Conservation (phyloP, 2,797 vertebrate genomes). For the Pangasius larnaudii region DNA sequence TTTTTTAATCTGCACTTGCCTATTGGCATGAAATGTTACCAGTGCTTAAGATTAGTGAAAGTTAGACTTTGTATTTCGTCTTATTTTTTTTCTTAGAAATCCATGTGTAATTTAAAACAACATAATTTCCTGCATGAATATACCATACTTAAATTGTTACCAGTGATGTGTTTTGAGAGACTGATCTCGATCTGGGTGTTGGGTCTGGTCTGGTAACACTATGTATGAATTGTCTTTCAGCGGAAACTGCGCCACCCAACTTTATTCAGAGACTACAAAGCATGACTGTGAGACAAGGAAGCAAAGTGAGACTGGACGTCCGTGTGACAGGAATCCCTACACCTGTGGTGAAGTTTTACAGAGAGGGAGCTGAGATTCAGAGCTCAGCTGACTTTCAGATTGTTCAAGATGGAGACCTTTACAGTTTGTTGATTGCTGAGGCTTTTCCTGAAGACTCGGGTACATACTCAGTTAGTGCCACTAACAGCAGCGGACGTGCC, state of each 20-base stretch:
- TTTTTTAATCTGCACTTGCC: neutral
- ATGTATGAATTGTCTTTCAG: conserved; percentile 67
- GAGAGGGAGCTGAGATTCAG: conserved; percentile 98
- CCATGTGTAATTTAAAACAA: neutral
- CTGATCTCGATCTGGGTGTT: neutral
- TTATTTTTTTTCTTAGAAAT: neutral
- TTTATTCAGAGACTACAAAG: conserved; percentile 96
- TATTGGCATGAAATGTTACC: neutral
- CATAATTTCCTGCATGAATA: neutral
- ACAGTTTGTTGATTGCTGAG: conserved; percentile 95
- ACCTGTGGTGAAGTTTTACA: conserved; percentile 96
- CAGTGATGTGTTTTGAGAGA: neutral
- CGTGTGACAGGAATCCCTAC: conserved; percentile 95
- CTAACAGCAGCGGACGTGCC: conserved; percentile 94
- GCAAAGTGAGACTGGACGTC: conserved; percentile 93
- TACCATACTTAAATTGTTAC: neutral
- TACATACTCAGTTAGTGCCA: conserved; percentile 93
- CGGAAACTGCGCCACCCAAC: conserved; percentile 92
- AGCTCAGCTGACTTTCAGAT: conserved; percentile 98
- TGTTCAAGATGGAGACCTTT: conserved; percentile 92
- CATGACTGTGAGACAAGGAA: conserved; percentile 92
- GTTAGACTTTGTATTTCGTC: neutral
- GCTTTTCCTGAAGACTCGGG: conserved; percentile 97
- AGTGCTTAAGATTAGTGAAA: neutral
- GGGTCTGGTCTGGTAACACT: neutral